Percentiles rank a stretch among this genome's conserved stretches.
Conservation (phyloP, 2,888 invertebrate species). For the Campoletis raptor region DNA sequence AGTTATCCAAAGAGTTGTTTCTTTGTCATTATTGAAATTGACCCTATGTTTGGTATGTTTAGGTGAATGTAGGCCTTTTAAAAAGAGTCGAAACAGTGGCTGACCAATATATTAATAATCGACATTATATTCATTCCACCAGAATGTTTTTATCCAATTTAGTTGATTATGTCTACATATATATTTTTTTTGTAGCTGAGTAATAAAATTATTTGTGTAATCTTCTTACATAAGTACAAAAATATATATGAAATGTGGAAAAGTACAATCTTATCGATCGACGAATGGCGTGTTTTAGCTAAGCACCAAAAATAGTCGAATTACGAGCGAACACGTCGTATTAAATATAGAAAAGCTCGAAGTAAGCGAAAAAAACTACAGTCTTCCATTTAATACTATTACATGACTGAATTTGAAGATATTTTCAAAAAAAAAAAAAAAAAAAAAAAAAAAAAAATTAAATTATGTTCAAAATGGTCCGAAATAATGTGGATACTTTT, state of each 20-base stretch:
- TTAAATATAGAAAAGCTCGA: constrained; percentile 21
- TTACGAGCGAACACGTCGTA: constrained; percentile 1
- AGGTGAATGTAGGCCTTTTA: too few relatives aligned
- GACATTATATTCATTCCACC: neutral
- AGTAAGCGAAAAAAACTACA: neutral
- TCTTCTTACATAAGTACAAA: constrained; percentile 3
- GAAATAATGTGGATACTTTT: neutral
- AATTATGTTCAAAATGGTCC: neutral
- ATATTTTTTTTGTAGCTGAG: neutral
- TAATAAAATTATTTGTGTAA: constrained; percentile 23
- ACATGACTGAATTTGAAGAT: neutral
- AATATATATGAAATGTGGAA: constrained; percentile 12
- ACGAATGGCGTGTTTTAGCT: constrained; percentile 40
- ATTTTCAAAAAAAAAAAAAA: neutral
- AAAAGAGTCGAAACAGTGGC: too few relatives aligned
- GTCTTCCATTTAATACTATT: neutral
- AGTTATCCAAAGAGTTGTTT: too few relatives aligned
- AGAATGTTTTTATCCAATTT: neutral
- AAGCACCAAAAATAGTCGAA: constrained; percentile 55
- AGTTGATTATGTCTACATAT: neutral
- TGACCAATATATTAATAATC: neutral
- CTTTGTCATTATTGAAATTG: too few relatives aligned
- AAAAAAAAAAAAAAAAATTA: neutral
- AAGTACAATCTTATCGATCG: constrained; percentile 52
- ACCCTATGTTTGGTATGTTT: too few relatives aligned